Evolutionary conservation across 1,140 invertebrate species (phyloP), one percentile per base, ranked within the genome.

Genomic region (Oedothorax gibbosus): DNA sequence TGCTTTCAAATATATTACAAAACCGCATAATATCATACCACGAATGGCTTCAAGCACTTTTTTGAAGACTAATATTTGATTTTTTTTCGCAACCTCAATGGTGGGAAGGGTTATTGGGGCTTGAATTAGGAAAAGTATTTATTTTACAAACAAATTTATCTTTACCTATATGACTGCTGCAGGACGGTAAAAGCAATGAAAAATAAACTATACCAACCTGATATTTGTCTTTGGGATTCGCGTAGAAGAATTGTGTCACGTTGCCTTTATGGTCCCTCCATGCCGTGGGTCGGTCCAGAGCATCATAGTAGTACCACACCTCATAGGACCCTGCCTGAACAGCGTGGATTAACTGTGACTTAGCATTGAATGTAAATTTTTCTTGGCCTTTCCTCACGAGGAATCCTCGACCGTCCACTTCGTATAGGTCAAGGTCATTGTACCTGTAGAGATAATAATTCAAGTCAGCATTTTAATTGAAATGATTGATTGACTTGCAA

Each of bases 191-290:
- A 35, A 35, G 5, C 35, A 35, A 35, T 60, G n/a, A 60, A 14
- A 60, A 14, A 60, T 60, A 1, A 35, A 35, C 35, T 2, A 2
- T 5, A 35, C 35, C 35, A 35, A 35, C 35, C 64, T 82, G 69
- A 88, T 94, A 92, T 2, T 94, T 94, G 75, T 94, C 92, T 88
- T 96, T 95, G 89, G 96, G 95, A 90, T 99, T 97, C 18, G 94
- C 96, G 88, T 99, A 99, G 91, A 98, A 97, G 91, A 97, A 99
- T 89, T 99, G 97, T 0, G 97, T 97, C 0, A 98, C 94, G 88
- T 98, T 97, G 68, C 96, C 96, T 87, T 95, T 96, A 90, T 98
- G 97, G 87, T 97, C 96, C 90, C 96, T 96, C 73, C 96, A 91
- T 11, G 95, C 95, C 0, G 95, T 93, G 50, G 99, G 90, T 65